These are phyloP conservation scores for Neodontobutis hainanensis DNA, from an alignment of 2,113 vertebrate genomes.

Conservation along the genomic window DNA sequence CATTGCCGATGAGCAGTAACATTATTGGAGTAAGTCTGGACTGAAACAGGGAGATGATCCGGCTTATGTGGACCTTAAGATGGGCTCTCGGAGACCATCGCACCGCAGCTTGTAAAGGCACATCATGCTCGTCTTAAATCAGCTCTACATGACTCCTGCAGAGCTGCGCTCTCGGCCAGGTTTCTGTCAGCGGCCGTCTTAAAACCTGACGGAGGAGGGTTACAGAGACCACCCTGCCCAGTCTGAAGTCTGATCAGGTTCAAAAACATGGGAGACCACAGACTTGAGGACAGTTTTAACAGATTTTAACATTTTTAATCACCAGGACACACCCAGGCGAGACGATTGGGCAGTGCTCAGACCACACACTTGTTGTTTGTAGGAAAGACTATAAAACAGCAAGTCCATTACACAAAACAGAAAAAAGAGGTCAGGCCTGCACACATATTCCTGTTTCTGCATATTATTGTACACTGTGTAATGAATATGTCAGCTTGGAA, in stretches of 20 bases:
- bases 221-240: neutral
- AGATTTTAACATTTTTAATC: neutral
- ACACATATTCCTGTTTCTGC: no score
- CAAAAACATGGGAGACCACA: neutral
- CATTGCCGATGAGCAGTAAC: slow-evolving; percentile 34
- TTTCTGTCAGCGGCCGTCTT: slow-evolving; percentile 47
- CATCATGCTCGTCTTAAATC: slow-evolving; percentile 21
- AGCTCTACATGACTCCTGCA: slow-evolving; percentile 29
- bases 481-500: no score
- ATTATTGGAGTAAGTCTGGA: slow-evolving; percentile 21
- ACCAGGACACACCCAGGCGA: neutral
- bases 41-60: slow-evolving; percentile 16
- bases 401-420: no score
- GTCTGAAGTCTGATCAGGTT: neutral
- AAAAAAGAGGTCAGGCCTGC: no score
- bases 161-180: slow-evolving; percentile 33
- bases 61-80: slow-evolving; percentile 39
- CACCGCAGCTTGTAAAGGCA: slow-evolving; percentile 28
- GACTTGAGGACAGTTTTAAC: neutral
- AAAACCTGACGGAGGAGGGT: neutral
- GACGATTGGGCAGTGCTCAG: neutral
- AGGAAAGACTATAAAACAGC: no score
- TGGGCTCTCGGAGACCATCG: slow-evolving; percentile 24
- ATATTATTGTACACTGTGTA: no score
- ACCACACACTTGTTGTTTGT: neutral